Base-by-base conservation (phyloP, 2,888 invertebrate genomes). In the Andricus quercusramuli region DNA sequence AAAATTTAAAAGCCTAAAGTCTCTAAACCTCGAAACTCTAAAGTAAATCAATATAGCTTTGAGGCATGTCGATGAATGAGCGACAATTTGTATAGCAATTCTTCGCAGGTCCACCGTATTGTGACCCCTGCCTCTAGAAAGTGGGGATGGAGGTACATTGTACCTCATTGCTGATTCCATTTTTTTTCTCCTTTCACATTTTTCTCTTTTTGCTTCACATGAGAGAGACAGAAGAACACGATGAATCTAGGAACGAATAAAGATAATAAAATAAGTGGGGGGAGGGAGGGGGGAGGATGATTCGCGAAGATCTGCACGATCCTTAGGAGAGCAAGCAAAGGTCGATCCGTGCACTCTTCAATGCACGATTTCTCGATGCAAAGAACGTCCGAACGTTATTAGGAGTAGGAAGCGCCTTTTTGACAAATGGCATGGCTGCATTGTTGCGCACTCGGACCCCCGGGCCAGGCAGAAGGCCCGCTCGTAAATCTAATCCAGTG, bases 351-450 rank as follows among this genome's bases (percentile, higher is more conserved):
- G 89, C 88, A 77, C 79, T 83, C 80, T 84, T 86, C 85, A 84
- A 85, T 88, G 88, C 88, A 88, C 86, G 88, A 87, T 84, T 83
- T 77, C 83, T 20, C 76, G 81, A 76, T 79, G 79, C 79, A 70
- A 80, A 68, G 80, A 80, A 65, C 70, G 78, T 77, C 76, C 78
- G 78, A 78, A 78, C 81, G 80, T 89, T 91, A 91, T 91, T 90
- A 91, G 90, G 90, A 91, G 89, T 89, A 91, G 90, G 91, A 92
- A 91, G 92, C 91, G 90, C 90, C 91, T 90, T 90, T 89, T 90
- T 92, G 92, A 92, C 92, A 92, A 92, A 92, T 92, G 91, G 91
- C 90, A 86, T 88, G 87, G 90, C 89, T 90, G 87, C 90, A 92
- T 92, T 92, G 92, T 92, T 91, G 89, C 89, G 85, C 83, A 83